Evolutionary conservation across 2,888 invertebrate species (phyloP), one percentile per base, ranked within the genome.

Genomic region (Rhaphigaster nebulosa): DNA sequence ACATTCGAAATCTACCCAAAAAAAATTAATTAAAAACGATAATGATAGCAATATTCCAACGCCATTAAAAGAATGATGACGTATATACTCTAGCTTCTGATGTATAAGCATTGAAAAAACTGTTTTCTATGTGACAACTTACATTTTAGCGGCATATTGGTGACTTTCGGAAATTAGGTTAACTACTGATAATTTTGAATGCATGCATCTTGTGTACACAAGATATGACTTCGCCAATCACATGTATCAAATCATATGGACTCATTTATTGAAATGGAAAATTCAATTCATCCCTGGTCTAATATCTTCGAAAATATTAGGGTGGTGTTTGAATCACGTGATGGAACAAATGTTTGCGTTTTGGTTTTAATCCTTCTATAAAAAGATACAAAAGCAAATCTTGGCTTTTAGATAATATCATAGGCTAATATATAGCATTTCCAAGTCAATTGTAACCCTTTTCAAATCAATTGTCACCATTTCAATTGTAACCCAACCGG

Each of bases 181-280:
- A 84, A 18, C 84, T 84, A 84, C 84, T 84, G 84, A n/a, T 84
- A 84, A 84, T 84, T 84, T 84, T 84, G 84, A 84, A n/a, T 45
- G 41, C 84, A 13, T 45, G 84, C 84, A 84, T 84, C 84, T 84
- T 84, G 84, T 23, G n/a, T 84, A 84, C 45, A 41, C 84, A 50
- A 84, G 84, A 84, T 12, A 34, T 50, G 26, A 15, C 84, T n/a
- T n/a, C 45, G 1, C n/a, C 84, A 45, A 50, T 84, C 84, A 84
- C 84, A 45, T 84, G 84, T 45, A 50, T 6, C 41, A n/a, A 50
- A 84, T 26, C 84, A 84, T 45, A 84, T 84, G 84, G 84, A n/a
- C 26, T 26, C n/a, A n/a, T 45, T 45, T n/a, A 41, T 1, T 45
- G 3, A 26, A 84, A 41, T 38, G 1, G 8, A 45, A 13, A n/a